Base-by-base conservation (phyloP, 2,113 vertebrate species). In the Piliocolobus tephrosceles region DNA sequence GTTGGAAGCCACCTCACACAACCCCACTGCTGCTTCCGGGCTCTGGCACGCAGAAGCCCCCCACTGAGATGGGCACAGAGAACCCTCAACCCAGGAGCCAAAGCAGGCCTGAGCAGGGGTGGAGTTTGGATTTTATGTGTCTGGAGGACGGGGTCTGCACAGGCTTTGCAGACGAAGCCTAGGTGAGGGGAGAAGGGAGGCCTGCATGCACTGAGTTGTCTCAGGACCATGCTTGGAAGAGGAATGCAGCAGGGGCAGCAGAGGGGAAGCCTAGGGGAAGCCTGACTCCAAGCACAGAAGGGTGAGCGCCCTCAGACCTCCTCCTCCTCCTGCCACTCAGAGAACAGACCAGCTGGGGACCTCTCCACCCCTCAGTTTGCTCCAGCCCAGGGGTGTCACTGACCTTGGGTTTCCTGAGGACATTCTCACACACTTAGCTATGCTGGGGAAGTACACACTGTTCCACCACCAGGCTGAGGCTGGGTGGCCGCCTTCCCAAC, bases 321-420 rank as follows among this genome's bases (percentile, higher is more conserved):
- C 13, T 50, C 91, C 13, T 50, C 64, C 22, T 17, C 38, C 23
- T 45, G 64, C 81, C 32, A 52, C 84, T n/a, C 64, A 47, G 9
- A n/a, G n/a, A 70, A 61, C 50, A 75, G 55, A 13, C 78, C 27
- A n/a, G 30, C 57, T 82, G 22, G 61, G 73, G 58, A 66, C 16
- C 20, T 38, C 78, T 22, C n/a, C 5, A 61, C 4, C 50, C 52
- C 80, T 55, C 20, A 12, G 55, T 64, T 8, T 79, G 73, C 66
- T 96, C 76, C 35, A n/a, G 92, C 66, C 17, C 86, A 61, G 8
- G 55, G 91, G 61, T 50, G 55, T 40, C 0, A 1, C 52, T 94
- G 90, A 45, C 94, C 87, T 89, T 86, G 5, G 16, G 78, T 70
- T 88, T 96, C 80, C 13, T 68, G 50, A 87, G 83, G 94, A 94